These are phyloP conservation scores for Larimichthys polyactis DNA, from an alignment of 2,113 vertebrate species.

Conservation along the genomic window DNA sequence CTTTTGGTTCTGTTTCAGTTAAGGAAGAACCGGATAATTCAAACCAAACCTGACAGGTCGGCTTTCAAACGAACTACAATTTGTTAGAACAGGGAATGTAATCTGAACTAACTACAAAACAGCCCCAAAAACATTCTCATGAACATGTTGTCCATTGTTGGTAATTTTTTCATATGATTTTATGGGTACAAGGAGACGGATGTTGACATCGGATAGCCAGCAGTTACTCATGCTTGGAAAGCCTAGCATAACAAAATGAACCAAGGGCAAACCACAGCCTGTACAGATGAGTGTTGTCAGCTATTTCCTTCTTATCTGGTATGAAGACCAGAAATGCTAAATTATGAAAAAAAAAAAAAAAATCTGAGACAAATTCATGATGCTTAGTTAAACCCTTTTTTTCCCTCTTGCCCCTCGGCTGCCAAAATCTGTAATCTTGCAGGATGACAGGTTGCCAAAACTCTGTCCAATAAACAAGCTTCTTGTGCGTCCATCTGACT, in stretches of 20 bases:
- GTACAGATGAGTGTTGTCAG: constrained; percentile 22
- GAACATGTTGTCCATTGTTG: constrained; percentile 24
- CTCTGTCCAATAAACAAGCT: constrained; percentile 59
- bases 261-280: constrained; percentile 28
- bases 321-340: constrained; percentile 34
- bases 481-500: constrained; percentile 64
- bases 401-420: background rate
- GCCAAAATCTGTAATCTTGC: constrained; percentile 48
- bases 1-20: background rate
- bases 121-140: background rate
- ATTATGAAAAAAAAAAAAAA: constrained; percentile 18
- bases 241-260: constrained; percentile 29
- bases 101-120: constrained; percentile 3
- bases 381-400: constrained; percentile 13
- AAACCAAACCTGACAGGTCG: background rate
- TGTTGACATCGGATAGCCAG: constrained; percentile 40
- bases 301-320: constrained; percentile 31
- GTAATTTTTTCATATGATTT: constrained; percentile 33
- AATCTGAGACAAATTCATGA: background rate
- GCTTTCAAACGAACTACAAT: background rate
- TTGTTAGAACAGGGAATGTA: background rate
- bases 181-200: constrained; percentile 30
- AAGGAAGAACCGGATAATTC: background rate
- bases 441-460: constrained; percentile 53
- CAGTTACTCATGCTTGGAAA: constrained; percentile 47